phyloP scores from a whole-genome alignment of 2,888 invertebrate species.

The Microplitis manilae region DNA sequence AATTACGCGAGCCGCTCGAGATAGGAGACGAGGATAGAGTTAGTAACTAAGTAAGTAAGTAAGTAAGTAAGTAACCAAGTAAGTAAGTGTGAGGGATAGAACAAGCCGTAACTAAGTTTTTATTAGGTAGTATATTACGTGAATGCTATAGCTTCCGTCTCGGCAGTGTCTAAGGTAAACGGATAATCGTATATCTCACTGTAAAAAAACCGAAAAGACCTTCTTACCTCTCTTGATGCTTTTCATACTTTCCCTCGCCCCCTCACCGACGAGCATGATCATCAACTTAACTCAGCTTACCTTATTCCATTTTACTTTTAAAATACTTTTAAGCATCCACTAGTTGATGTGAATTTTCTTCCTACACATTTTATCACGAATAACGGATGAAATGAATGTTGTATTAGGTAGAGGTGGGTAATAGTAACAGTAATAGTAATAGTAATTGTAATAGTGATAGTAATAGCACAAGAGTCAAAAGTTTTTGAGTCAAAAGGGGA shows the following conservation, averaged over 20 bases:
- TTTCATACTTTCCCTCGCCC: neutral
- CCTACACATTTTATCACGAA: neutral
- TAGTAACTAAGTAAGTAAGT: conserved; percentile 17
- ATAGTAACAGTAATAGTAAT: neutral
- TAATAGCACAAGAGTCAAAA: neutral
- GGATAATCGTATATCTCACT: conserved; percentile 68
- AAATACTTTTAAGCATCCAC: neutral
- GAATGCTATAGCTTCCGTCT: conserved; percentile 67
- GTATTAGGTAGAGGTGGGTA: neutral
- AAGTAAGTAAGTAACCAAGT: conserved; percentile 33
- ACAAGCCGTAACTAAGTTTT: conserved; percentile 68
- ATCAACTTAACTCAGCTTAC: conserved; percentile 16
- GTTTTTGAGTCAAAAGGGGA: conserved; percentile 44
- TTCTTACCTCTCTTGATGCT: neutral
- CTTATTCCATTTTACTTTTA: conserved; percentile 1
- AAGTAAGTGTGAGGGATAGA: conserved; percentile 45
- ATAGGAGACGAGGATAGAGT: conserved; percentile 32
- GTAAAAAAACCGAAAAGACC: conserved; percentile 52
- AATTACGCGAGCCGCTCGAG: conserved; percentile 42
- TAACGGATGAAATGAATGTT: neutral
- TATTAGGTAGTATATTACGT: conserved; percentile 68
- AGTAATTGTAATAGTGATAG: neutral
- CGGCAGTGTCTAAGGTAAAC: conserved; percentile 67
- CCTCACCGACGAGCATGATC: neutral
- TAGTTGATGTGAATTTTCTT: conserved; percentile 5